Evolutionary conservation across 2,113 vertebrate species (phyloP), one percentile per base, ranked within the genome.

Genomic region (Neotoma lepida): DNA sequence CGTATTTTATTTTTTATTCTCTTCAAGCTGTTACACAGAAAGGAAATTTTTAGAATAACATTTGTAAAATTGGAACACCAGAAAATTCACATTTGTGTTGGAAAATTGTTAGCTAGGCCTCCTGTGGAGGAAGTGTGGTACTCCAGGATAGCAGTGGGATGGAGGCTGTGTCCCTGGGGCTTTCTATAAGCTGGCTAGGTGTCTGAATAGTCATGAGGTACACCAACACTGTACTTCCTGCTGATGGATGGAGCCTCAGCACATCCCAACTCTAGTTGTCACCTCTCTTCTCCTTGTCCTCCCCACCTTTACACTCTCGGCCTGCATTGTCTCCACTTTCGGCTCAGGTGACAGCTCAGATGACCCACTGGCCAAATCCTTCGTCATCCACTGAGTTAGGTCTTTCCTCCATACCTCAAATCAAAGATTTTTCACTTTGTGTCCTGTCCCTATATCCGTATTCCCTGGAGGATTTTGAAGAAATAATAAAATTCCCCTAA

Each of bases 21-120:
- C 98, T 97, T 97, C 98, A 98, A 98, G 97, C 96, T 97, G 94
- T 98, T 98, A 95, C 93, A 96, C 86, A 96, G 95, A 98, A 96
- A 97, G 97, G 96, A 71, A 97, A 97, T 86, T 98, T 98, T 98
- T 97, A 97, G 95, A 96, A 94, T 97, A 96, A 96, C 90, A 90
- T 97, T 97, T 97, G 86, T 97, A 98, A 98, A 98, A 96, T 96
- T 81, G 61, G 97, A 94, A 86, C 96, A 97, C 96, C 97, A 98
- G 96, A 92, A 98, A 97, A 96, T 97, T 98, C 97, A 96, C 82
- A 46, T 98, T 98, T 97, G 95, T 98, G 94, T 97, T 97, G 96
- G 97, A 98, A 97, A 97, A 97, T 97, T 97, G 96, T 96, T 97
- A 91, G 93, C 97, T 94, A 46, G 91, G 96, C 96, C 96, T 78